Evolutionary conservation across 23 tunicate species (phyloP).

Genomic region (Oikopleura dioica): DNA sequence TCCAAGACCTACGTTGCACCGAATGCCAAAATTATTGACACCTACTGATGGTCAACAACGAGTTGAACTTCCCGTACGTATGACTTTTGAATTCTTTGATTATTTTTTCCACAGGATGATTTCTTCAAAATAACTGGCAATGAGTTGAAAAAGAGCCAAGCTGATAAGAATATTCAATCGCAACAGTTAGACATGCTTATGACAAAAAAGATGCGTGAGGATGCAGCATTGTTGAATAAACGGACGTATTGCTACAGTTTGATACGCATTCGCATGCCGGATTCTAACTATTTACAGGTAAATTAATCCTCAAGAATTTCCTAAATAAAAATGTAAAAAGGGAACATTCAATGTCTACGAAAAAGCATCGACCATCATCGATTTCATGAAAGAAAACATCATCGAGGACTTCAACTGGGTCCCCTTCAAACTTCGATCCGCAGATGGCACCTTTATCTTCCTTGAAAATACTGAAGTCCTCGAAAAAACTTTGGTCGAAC

Average conservation of each 20-base stretch:
- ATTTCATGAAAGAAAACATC: background rate
- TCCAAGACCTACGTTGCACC: background rate
- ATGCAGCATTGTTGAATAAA: background rate
- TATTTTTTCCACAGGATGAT: background rate
- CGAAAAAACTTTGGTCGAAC: background rate
- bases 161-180: background rate
- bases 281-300: background rate
- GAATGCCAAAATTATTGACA: background rate
- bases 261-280: background rate
- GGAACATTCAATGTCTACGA: background rate
- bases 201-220: background rate
- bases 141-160: background rate
- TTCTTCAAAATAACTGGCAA: background rate
- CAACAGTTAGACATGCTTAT: background rate
- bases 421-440: background rate
- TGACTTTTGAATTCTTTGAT: background rate
- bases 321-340: background rate
- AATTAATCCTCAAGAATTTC: background rate
- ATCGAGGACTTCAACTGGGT: background rate
- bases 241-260: background rate
- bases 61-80: background rate
- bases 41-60: background rate
- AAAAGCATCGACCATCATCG: background rate
- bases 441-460: background rate
- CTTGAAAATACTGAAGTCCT: background rate